Base-by-base conservation (phyloP, 2,797 vertebrate species). In the Myotis planiceps region DNA sequence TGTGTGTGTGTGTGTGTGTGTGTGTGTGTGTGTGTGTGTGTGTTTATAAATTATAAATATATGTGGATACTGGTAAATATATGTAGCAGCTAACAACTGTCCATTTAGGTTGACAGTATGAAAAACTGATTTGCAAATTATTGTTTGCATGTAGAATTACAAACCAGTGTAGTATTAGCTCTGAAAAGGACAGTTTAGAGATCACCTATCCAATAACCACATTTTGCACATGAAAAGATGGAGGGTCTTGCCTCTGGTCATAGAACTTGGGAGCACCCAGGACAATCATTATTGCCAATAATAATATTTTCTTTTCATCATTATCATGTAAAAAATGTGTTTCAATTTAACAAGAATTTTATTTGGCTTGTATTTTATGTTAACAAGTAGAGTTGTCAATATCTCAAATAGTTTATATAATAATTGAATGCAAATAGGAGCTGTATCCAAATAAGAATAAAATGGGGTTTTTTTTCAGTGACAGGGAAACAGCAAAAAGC, bases 361-460 rank as follows among this genome's bases (percentile, higher is more conserved):
- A 74, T 81, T 49, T 87, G 21, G 13, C 5, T 74, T 58, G 9
- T 39, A 49, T 60, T 75, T 58, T 49, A 81, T 25, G 68, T 82
- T 84, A 60, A 23, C 32, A 75, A 14, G 12, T 88, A 32, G 82
- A 7, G 14, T 60, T 58, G 9, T 66, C 60, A 37, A 42, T 65
- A 29, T 42, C 42, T 85, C 87, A 51, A 65, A 80, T n/a, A 88
- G 10, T 49, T 85, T 81, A 45, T 76, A 71, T 37, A 83, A 84
- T 65, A 84, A 71, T 25, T 63, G 9, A 97, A 88, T 81, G 90
- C 32, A 83, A 72, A 72, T 66, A 90, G 78, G 18, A 88, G 9
- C 49, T 68, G 66, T 29, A 74, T 53, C 9, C 37, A 45, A 6
- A 65, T 49, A 65, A 19, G 19, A 66, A 92, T 66, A 86, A 87